Evolutionary conservation across 2,888 invertebrate genomes (phyloP), one percentile per base, ranked within the genome.

Genomic region (Amblyteles armatorius): DNA sequence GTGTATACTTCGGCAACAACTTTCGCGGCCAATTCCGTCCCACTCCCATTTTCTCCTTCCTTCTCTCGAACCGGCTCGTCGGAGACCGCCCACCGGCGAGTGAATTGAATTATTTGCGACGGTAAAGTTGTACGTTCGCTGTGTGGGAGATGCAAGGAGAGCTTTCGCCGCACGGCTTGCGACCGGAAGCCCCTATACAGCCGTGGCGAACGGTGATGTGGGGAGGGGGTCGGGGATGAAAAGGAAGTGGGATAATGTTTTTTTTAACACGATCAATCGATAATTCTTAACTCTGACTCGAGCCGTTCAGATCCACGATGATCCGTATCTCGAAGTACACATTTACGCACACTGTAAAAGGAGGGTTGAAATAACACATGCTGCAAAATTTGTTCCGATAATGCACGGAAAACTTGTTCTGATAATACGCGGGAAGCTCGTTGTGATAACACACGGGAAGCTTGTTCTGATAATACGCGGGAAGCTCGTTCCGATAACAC

Each of bases 101-200:
- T 69, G 87, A 87, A 89, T 89, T 90, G 88, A 89, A 90, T 90
- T 88, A 90, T 90, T 88, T 87, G 88, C 80, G 63, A 84, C 81
- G 84, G 82, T 44, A 86, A 89, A 89, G 83, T 89, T 88, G 76
- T 67, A 40, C 72, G 77, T 60, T 52, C 63, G 48, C 40, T n/a
- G 33, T n/a, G 48, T 44, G 52, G 33, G 57, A 71, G 63, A 67
- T 65, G 73, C 74, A 52, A 71, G 44, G 13, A 44, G 80, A 80
- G 76, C 74, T 80, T 79, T 76, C 69, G 22, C 40, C 74, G 68
- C 72, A 13, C 63, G 60, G 69, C 63, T 52, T n/a, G 48, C 48
- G 26, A 16, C 60, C 60, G 29, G 33, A 29, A 6, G 26, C 29
- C 60, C 22, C 22, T 57, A 26, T 26, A 57, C 44, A 44, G 44